Evolutionary conservation across 2,113 vertebrate genomes (phyloP), one percentile per base, ranked within the genome.

Genomic region (Mola mola): DNA sequence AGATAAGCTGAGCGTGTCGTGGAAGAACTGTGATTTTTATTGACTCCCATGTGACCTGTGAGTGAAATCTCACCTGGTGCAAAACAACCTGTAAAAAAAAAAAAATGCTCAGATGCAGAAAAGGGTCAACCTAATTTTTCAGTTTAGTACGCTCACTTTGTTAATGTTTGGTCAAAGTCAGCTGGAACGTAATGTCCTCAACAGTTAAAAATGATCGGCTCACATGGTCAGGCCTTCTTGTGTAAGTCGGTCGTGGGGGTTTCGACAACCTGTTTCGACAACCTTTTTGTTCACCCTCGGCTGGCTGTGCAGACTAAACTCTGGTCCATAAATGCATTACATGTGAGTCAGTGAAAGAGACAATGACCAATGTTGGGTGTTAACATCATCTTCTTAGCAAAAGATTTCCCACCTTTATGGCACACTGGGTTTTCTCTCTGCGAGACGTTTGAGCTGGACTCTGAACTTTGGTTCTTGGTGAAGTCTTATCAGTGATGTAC

Each of bases 1-100:
- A 78, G 74, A 42, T 62, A 74, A 77, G 38, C 64, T 57, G 63
- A 71, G 55, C 56, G 53, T 67, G 63, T 83, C 75, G 38, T 38
- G 31, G 48, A 75, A 49, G 55, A 72, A 64, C 59, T 70, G 38
- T 44, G 42, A 71, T 72, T 71, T 67, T 48, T 60, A 75, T 79
- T 77, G 58, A 19, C 11, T 21, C 38, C 69, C 22, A 36, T 44
- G n/a, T n/a, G n/a, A 48, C 47, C 62, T 56, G 26, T n/a, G 66
- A 72, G n/a, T 79, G 71, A 57, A 19, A 61, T 72, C 63, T 65
- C 47, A 41, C 44, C 24, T 49, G 40, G 24, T 17, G 40, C 3
- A 19, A 21, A 8, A 19, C 19, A 25, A 60, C 40, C 26, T 8
- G 33, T 4, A 41, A 26, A 51, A 17, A 2, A 19, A 36, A 59